phyloP scores from a whole-genome alignment of 1,140 invertebrate species.

The Dendrolimus kikuchii region DNA sequence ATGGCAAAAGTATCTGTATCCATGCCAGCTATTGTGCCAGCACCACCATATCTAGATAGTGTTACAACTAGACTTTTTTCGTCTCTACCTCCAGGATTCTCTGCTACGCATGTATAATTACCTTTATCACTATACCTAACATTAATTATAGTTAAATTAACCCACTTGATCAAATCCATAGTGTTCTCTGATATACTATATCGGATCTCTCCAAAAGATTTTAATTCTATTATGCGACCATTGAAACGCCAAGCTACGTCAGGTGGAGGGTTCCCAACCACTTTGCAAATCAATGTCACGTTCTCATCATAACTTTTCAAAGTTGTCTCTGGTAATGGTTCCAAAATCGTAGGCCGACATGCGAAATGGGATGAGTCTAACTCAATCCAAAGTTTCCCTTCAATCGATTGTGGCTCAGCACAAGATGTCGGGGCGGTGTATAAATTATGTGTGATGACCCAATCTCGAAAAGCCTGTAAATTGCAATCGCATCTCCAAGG shows the following conservation, averaged over 20 bases:
- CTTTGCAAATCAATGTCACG: constrained; percentile 85
- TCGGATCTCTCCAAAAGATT: constrained; percentile 70
- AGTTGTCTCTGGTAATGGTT: constrained; percentile 68
- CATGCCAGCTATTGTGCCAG: constrained; percentile 55
- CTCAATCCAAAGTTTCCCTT: constrained; percentile 81
- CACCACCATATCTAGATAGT: constrained; percentile 69
- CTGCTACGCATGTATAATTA: constrained; percentile 88
- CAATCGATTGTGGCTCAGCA: constrained; percentile 76
- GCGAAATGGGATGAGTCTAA: constrained; percentile 84
- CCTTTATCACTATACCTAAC: constrained; percentile 84
- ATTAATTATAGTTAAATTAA: constrained; percentile 84
- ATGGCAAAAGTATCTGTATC: constrained; percentile 66
- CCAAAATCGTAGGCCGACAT: constrained; percentile 82
- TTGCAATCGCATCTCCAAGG: constrained; percentile 93
- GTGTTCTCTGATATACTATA: constrained; percentile 69
- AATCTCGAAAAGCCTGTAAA: constrained; percentile 84
- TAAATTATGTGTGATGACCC: constrained; percentile 79
- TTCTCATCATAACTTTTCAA: constrained; percentile 78
- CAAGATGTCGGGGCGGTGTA: constrained; percentile 83
- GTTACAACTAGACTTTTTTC: constrained; percentile 81
- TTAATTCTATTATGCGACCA: constrained; percentile 71
- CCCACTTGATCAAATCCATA: constrained; percentile 75
- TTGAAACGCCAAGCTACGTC: constrained; percentile 83
- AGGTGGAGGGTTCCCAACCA: constrained; percentile 83
- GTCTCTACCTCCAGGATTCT: constrained; percentile 87